Base-by-base conservation (phyloP, 2,888 invertebrate species). In the Hyles lineata region DNA sequence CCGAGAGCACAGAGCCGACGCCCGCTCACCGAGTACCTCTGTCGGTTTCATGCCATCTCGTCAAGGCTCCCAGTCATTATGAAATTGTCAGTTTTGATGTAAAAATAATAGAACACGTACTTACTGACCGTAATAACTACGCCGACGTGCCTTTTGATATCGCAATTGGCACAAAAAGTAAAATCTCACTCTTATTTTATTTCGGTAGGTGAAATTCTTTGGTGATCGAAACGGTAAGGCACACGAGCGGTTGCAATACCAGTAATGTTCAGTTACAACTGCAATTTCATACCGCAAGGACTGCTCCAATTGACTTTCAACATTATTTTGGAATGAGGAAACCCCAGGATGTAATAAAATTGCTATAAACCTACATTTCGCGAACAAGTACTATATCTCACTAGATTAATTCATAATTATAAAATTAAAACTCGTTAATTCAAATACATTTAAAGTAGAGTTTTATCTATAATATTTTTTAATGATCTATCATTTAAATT, bases 61-160 rank as follows among this genome's bases (percentile, higher is more conserved):
- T 74, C 89, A 90, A 90, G 89, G 89, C 80, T 80, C 71, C 59
- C 35, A 32, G 75, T 43, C 23, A 78, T 90, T 87, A 84, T 82
- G 85, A 89, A 89, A 90, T 84, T 85, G 84, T 79, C 84, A 85
- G 80, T 79, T 86, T 85, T 85, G 81, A 90, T 87, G 83, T 85
- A 86, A 88, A 89, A 86, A 90, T 90, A 90, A 89, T 89, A 85
- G 85, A 85, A 80, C 86, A 89, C 87, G 88, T 88, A 84, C 78
- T 79, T 85, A 83, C 79, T 76, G 78, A 77, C 82, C 83, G 86
- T 83, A 85, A 86, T 83, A 82, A 72, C 71, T 43, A 73, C 74
- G 77, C 74, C 77, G 81, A 86, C 88, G 85, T 88, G 85, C 76
- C 83, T 81, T 75, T 82, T 78, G 77, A 80, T 76, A 80, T 85